Percentiles rank a stretch among this genome's conserved stretches.
These are phyloP conservation scores for Aphrophora alni DNA, from an alignment of 2,888 invertebrate species.

Conservation along the genomic window DNA sequence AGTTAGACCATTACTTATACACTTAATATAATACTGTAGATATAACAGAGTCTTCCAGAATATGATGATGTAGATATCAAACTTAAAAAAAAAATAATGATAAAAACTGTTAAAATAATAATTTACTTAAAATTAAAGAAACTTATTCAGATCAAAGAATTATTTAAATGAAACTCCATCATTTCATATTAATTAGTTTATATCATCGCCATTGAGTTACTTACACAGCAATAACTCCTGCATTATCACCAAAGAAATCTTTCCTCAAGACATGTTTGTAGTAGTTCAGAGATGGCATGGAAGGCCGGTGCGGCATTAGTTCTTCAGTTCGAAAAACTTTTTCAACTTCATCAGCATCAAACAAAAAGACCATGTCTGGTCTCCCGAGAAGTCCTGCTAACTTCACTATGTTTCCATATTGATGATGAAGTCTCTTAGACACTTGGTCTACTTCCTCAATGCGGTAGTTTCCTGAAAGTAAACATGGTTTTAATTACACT, in stretches of 20 bases:
- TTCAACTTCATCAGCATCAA: constrained; percentile 74
- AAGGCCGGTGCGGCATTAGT: constrained; percentile 70
- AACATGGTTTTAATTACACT: not conserved
- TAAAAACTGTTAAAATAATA: too few species aligned
- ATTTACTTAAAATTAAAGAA: too few species aligned
- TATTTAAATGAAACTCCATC: too few species aligned
- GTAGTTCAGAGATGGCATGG: constrained; percentile 77
- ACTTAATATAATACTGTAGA: too few species aligned
- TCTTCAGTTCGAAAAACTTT: constrained; percentile 73
- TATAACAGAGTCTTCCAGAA: too few species aligned
- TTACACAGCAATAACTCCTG: constrained; percentile 78
- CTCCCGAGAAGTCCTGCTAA: constrained; percentile 70
- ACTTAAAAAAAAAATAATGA: too few species aligned
- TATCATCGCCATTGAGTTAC: too few species aligned
- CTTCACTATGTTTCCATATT: constrained; percentile 73
- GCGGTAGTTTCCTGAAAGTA: constrained; percentile 64
- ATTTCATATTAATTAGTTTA: too few species aligned
- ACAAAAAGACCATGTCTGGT: constrained; percentile 76
- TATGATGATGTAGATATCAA: too few species aligned
- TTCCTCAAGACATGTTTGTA: constrained; percentile 73
- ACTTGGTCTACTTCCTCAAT: constrained; percentile 73
- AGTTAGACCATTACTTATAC: too few species aligned
- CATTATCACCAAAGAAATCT: constrained; percentile 71
- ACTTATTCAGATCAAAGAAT: too few species aligned
- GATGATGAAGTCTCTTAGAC: constrained; percentile 63